These are phyloP conservation scores for Amphipyra tragopoginis DNA, from an alignment of 2,888 invertebrate genomes.

Conservation along the genomic window DNA sequence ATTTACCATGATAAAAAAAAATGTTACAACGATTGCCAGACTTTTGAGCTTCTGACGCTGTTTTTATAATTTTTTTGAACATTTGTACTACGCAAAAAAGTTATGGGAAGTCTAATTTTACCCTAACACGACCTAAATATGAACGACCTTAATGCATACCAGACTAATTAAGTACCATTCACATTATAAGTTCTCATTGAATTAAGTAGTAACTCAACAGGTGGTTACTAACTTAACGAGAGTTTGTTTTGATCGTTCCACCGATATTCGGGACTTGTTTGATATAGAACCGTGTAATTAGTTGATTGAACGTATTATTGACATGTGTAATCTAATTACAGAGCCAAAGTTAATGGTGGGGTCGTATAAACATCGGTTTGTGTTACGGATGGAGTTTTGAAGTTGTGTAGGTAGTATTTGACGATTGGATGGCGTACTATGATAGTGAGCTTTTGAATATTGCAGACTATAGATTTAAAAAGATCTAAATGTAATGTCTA, in stretches of 20 bases:
- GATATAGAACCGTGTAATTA: conserved; percentile 40
- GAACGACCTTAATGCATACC: too few relatives aligned
- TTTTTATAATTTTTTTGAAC: too few relatives aligned
- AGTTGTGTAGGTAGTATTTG: not conserved
- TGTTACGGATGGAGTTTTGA: conserved; percentile 6
- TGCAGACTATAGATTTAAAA: too few relatives aligned
- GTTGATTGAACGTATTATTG: conserved; percentile 55
- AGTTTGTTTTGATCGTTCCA: not conserved
- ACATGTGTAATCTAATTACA: conserved; percentile 32
- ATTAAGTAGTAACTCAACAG: conserved; percentile 43
- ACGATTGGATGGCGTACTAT: too few relatives aligned
- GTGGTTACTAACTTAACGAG: conserved; percentile 31
- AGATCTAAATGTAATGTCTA: too few relatives aligned
- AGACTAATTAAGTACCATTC: not conserved
- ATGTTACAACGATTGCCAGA: too few relatives aligned
- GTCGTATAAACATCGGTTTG: conserved; percentile 31
- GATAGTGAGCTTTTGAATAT: too few relatives aligned
- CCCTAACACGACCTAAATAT: too few relatives aligned
- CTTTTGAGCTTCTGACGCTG: too few relatives aligned
- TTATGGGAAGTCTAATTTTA: too few relatives aligned
- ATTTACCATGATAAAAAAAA: too few relatives aligned
- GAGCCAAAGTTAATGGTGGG: conserved; percentile 16
- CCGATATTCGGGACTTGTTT: conserved; percentile 31
- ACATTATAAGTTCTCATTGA: conserved; percentile 31
- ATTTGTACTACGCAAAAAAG: too few relatives aligned